Evolutionary conservation across 1,140 invertebrate species (phyloP).

Genomic region (Macrotrachela quadricornifera): DNA sequence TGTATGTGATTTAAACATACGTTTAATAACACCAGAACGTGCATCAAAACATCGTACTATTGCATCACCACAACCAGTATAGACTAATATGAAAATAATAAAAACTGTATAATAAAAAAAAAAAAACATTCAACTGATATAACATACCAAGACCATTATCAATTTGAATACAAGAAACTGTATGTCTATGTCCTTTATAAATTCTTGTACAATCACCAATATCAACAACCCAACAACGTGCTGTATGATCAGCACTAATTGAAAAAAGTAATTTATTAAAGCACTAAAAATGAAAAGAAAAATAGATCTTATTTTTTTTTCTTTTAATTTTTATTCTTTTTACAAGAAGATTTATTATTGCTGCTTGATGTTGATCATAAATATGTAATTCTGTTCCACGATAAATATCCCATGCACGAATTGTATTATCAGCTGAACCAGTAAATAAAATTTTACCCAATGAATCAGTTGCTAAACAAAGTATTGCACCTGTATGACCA

Average conservation of each 20-base stretch:
- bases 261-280: conserved; percentile 36
- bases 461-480: conserved; percentile 31
- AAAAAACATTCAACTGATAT: not conserved
- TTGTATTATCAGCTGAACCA: conserved; percentile 30
- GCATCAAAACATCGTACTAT: conserved; percentile 31
- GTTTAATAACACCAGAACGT: conserved; percentile 32
- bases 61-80: conserved; percentile 31
- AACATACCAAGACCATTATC: conserved; percentile 33
- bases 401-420: conserved; percentile 33
- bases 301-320: too few species aligned
- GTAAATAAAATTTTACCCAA: conserved; percentile 30
- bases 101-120: not conserved
- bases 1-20: conserved; percentile 28
- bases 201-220: conserved; percentile 36
- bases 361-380: conserved; percentile 33
- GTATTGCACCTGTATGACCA: conserved; percentile 32
- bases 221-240: conserved; percentile 36
- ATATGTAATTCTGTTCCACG: conserved; percentile 27
- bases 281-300: conserved; percentile 22
- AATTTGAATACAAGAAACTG: conserved; percentile 32
- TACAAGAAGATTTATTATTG: conserved; percentile 34
- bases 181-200: conserved; percentile 33
- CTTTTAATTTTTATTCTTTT: conserved; percentile 8
- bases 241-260: conserved; percentile 34
- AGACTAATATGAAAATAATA: conserved; percentile 24